phyloP scores from a whole-genome alignment of 2,113 vertebrate species.

The Corythornis madagascariensis region DNA sequence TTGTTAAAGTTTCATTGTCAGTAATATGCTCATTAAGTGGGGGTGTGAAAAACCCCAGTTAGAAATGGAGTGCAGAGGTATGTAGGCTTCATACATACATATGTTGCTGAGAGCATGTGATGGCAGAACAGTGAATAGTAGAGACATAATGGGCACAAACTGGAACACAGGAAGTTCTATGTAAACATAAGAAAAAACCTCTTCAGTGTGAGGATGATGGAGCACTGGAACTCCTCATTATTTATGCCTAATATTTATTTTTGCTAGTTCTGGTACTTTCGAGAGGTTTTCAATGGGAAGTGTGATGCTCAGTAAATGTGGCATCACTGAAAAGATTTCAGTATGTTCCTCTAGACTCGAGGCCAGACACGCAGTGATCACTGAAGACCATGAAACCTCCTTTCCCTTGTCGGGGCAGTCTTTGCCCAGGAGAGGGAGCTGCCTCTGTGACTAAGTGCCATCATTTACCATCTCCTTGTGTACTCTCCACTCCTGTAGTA shows the following conservation, averaged over 20 bases:
- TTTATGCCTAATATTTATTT: not conserved
- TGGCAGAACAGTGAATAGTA: not conserved
- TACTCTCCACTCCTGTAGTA: accelerated
- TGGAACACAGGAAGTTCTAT: not conserved
- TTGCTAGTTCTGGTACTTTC: not conserved
- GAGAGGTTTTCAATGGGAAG: not conserved
- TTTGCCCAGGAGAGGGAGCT: not conserved
- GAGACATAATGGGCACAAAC: not conserved
- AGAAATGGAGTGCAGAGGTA: not conserved
- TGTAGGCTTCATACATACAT: not conserved
- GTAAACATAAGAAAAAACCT: not conserved
- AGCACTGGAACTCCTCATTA: not conserved
- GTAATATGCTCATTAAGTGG: not conserved
- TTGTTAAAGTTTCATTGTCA: not conserved
- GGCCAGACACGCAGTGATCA: not conserved
- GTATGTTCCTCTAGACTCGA: not conserved
- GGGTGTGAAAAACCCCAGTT: not conserved
- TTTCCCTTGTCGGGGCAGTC: not conserved
- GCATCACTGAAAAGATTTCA: not conserved
- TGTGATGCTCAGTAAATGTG: not conserved
- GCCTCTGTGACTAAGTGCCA: not conserved
- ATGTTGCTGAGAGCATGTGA: not conserved
- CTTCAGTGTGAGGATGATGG: not conserved
- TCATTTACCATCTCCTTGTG: not conserved
- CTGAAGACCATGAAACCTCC: not conserved